A percentile compares a stretch with the other conserved stretches of the same genome.
Evolutionary conservation across 2,113 vertebrate genomes (phyloP).

Genomic region (Lathamus discolor): DNA sequence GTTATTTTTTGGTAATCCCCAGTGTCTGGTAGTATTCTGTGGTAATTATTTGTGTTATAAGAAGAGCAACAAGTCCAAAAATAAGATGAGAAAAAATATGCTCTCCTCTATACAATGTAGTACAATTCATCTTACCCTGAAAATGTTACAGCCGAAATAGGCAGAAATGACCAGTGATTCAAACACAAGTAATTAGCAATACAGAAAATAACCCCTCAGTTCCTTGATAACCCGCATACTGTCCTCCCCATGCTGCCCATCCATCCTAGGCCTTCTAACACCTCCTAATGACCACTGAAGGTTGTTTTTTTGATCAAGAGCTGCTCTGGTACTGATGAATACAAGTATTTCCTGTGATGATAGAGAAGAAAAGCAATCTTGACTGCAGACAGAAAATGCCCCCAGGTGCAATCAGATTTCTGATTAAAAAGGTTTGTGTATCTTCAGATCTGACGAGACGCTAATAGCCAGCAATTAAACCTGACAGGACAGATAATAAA

Average conservation of each 20-base stretch:
- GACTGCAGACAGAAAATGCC: not conserved
- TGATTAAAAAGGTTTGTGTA: not conserved
- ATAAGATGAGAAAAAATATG: not conserved
- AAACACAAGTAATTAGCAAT: not conserved
- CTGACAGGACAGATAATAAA: not conserved
- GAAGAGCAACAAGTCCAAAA: not conserved
- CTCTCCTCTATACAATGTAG: not conserved
- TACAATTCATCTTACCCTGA: not conserved
- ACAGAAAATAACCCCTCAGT: not conserved
- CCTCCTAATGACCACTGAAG: not conserved
- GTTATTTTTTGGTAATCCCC: not conserved
- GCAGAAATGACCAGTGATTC: not conserved
- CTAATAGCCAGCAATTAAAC: not conserved
- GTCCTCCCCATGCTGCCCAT: rapidly evolving
- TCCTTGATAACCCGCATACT: not conserved
- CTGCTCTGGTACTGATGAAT: not conserved
- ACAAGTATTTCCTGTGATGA: not conserved
- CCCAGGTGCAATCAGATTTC: not conserved
- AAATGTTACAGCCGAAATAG: not conserved
- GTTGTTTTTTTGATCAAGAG: not conserved
- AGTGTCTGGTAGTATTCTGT: not conserved
- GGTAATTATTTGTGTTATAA: not conserved
- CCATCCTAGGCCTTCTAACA: not conserved
- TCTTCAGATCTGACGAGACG: not conserved
- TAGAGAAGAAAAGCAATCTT: not conserved